Percentiles rank a stretch among this genome's conserved stretches.
These are phyloP conservation scores for Megaustenia siamemsis DNA, from an alignment of 2,888 invertebrate species.

Conservation along the genomic window DNA sequence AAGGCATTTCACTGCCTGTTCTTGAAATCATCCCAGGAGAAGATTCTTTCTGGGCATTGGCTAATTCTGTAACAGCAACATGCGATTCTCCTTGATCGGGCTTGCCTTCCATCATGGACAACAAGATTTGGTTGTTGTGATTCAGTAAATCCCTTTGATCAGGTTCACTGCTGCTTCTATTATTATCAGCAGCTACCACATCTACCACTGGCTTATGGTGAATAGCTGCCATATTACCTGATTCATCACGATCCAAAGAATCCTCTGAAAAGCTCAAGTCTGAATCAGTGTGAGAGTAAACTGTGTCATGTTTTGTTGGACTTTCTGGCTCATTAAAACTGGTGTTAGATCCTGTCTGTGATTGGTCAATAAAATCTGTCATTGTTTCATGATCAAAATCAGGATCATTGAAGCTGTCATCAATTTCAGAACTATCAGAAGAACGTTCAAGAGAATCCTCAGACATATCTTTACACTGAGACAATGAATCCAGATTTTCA, in stretches of 20 bases:
- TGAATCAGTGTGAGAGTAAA: background rate
- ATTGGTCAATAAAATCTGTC: background rate
- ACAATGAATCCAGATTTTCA: background rate
- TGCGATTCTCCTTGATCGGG: background rate
- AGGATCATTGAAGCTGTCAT: background rate
- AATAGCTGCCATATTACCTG: background rate
- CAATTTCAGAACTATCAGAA: background rate
- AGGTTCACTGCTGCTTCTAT: background rate
- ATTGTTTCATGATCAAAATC: background rate
- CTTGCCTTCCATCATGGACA: background rate
- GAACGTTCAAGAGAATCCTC: constrained; percentile 22
- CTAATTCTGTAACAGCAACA: background rate
- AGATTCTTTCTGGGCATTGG: background rate
- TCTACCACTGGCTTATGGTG: background rate
- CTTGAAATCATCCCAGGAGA: no score
- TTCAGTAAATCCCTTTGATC: background rate
- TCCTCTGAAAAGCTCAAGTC: constrained; percentile 22
- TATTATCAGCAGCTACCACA: background rate
- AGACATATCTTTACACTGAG: constrained; percentile 9
- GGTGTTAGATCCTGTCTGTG: background rate
- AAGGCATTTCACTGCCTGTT: background rate
- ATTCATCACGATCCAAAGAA: constrained; percentile 15
- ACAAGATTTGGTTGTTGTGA: background rate
- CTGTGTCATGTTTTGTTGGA: background rate
- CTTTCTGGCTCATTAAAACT: background rate